Evolutionary conservation across 2,113 vertebrate species (phyloP).

Genomic region (Nicator chloris): DNA sequence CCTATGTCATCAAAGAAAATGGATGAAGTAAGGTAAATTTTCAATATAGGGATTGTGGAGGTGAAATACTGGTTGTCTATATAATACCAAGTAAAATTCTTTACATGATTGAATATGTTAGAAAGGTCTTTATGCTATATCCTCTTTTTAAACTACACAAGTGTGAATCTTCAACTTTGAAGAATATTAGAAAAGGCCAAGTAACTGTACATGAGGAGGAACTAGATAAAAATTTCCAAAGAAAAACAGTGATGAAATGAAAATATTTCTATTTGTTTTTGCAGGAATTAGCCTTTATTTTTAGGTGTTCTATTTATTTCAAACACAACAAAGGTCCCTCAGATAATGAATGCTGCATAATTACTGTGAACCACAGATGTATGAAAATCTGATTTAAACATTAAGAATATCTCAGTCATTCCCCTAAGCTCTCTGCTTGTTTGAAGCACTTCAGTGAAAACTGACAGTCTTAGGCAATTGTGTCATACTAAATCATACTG

Average conservation of each 20-base stretch:
- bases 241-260: neutral
- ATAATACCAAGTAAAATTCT: neutral
- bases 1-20: neutral
- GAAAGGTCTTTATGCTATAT: neutral
- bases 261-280: neutral
- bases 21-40: neutral
- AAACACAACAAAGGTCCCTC: neutral
- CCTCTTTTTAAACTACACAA: neutral
- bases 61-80: neutral
- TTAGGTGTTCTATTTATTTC: neutral
- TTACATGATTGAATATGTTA: neutral
- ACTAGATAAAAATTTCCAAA: neutral
- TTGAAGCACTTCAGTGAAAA: neutral
- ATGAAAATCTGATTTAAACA: neutral
- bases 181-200: neutral
- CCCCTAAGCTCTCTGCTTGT: neutral
- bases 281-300: neutral
- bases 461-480: neutral
- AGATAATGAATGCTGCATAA: neutral
- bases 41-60: neutral
- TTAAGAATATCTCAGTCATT: neutral
- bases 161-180: neutral
- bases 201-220: neutral
- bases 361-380: neutral
- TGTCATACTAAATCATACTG: neutral